Evolutionary conservation across 2,113 vertebrate genomes (phyloP).

Genomic region (Melanocharis versteri): DNA sequence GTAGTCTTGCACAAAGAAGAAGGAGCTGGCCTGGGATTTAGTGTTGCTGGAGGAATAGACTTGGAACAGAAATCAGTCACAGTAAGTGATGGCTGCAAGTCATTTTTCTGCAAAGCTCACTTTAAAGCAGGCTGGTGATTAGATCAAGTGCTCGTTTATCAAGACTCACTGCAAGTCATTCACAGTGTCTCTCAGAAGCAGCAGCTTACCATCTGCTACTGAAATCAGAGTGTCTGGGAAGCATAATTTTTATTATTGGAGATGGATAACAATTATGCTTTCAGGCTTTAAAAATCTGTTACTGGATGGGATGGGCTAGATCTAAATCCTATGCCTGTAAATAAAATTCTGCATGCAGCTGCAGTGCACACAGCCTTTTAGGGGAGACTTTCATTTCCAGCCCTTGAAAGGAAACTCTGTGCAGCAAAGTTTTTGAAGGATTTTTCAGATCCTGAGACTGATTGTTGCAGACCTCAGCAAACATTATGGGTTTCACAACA

Average conservation of each 20-base stretch:
- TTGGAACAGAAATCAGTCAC: conserved; percentile 84
- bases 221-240: not conserved
- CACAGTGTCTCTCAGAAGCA: not conserved
- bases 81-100: conserved; percentile 74
- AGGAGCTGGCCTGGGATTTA: conserved; percentile 91
- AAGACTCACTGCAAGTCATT: not conserved
- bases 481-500: not conserved
- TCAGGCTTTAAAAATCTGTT: not conserved
- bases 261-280: not conserved
- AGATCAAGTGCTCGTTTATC: conserved; percentile 27
- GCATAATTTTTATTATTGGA: not conserved
- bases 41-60: conserved; percentile 88
- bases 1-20: conserved; percentile 88
- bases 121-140: not conserved
- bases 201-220: conserved; percentile 17
- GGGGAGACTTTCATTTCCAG: not conserved
- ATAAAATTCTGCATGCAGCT: not conserved
- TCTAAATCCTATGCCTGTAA: not conserved
- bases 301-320: not conserved
- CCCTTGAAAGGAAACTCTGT: not conserved
- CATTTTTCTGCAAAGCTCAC: not conserved
- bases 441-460: not conserved
- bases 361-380: not conserved
- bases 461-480: not conserved
- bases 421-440: not conserved